These are phyloP conservation scores for Hippasteria phrygiana DNA, from an alignment of 53 echinoderm and acorn worm genomes.

Conservation along the genomic window DNA sequence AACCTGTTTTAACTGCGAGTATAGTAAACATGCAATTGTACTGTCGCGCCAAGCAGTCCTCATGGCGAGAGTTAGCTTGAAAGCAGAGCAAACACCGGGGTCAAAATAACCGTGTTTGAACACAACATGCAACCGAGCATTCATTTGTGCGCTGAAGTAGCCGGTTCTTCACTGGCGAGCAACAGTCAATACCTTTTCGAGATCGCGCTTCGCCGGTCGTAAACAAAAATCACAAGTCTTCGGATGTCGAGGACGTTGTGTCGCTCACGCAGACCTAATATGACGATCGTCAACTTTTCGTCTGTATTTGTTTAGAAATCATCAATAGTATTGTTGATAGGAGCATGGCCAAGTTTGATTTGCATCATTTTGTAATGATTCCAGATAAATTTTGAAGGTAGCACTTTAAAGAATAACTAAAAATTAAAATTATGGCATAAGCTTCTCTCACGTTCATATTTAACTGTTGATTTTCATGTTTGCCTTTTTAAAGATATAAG, in stretches of 20 bases:
- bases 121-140: slow-evolving; percentile 7
- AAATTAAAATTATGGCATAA: no score
- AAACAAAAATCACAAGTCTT: neutral
- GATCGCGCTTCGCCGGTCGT: neutral
- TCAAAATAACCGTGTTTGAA: slow-evolving; percentile 30
- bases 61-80: neutral
- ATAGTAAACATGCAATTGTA: neutral
- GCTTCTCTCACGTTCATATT: no score
- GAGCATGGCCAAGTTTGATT: no score
- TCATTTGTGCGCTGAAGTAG: slow-evolving; percentile 44
- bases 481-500: no score
- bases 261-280: neutral
- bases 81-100: slow-evolving; percentile 50
- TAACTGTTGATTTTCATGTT: no score
- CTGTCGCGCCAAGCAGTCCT: slow-evolving; percentile 6
- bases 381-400: no score
- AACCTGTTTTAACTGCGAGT: neutral
- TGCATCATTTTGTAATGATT: no score
- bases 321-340: no score
- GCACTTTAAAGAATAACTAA: no score
- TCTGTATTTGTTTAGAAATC: neutral
- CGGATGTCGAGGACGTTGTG: neutral
- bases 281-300: neutral
- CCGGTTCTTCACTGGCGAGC: slow-evolving; percentile 16
- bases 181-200: slow-evolving; percentile 22